Percentiles rank a stretch among this genome's conserved stretches.
Conservation (phyloP, 1,140 invertebrate genomes). For the Drosophila rufa region DNA sequence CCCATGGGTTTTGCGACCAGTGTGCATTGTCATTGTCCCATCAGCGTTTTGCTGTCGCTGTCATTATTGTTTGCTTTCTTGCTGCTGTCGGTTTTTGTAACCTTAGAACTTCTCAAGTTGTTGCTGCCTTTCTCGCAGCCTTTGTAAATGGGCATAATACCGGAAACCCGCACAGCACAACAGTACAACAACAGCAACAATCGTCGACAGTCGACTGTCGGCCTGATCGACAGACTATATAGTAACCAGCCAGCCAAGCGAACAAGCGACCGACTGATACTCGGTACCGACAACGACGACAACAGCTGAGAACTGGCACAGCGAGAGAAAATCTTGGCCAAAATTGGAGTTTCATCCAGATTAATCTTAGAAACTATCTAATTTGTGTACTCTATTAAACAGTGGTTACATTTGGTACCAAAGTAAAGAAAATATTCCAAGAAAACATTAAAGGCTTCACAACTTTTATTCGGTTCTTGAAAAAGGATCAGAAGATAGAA, state of each 20-base stretch:
- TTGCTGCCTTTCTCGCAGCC: slow-evolving; percentile 64
- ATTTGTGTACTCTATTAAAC: not conserved
- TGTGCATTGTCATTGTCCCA: slow-evolving; percentile 47
- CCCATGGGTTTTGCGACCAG: slow-evolving; percentile 14
- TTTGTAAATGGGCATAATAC: slow-evolving; percentile 81
- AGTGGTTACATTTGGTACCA: too few relatives aligned
- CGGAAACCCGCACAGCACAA: slow-evolving; percentile 75
- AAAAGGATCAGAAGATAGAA: too few relatives aligned
- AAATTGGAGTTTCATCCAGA: not conserved
- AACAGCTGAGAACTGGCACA: slow-evolving; percentile 52
- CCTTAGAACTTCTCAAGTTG: slow-evolving; percentile 77
- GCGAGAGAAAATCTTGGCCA: not conserved
- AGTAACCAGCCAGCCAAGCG: slow-evolving; percentile 44
- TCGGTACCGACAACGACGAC: slow-evolving; percentile 33
- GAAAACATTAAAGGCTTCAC: too few relatives aligned
- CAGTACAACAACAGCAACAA: slow-evolving; percentile 29
- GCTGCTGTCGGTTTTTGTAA: slow-evolving; percentile 65
- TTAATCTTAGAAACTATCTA: not conserved
- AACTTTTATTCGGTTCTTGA: too few relatives aligned
- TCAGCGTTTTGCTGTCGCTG: slow-evolving; percentile 63
- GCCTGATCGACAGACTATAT: slow-evolving; percentile 43
- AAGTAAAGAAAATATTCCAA: too few relatives aligned
- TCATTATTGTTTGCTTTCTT: slow-evolving; percentile 77
- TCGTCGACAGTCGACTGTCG: slow-evolving; percentile 27
- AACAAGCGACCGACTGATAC: slow-evolving; percentile 55